These are phyloP conservation scores for Galeopsomyia nigrocyanea DNA, from an alignment of 2,888 invertebrate genomes.

Conservation along the genomic window DNA sequence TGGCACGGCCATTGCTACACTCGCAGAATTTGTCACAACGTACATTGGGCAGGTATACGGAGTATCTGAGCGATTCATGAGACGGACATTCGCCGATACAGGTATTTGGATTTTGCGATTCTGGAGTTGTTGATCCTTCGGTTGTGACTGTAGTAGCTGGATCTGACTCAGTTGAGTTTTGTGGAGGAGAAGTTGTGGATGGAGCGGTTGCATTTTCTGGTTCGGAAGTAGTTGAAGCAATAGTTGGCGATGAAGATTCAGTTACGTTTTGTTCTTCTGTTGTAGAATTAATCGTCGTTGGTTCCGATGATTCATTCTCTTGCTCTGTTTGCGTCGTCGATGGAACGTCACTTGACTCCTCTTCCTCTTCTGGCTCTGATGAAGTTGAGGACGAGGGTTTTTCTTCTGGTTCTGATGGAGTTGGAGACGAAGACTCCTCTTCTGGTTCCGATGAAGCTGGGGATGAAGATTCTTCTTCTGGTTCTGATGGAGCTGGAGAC, in stretches of 20 bases:
- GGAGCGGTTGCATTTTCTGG: neutral
- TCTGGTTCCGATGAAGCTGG: no score
- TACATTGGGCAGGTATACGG: conserved; percentile 1
- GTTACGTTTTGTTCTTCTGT: neutral
- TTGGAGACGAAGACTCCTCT: neutral
- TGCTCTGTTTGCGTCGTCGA: neutral
- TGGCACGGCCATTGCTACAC: conserved; percentile 51
- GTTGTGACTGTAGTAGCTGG: neutral
- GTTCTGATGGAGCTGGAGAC: no score
- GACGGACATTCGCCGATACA: conserved; percentile 15
- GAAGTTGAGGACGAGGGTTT: neutral
- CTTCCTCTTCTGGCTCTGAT: neutral
- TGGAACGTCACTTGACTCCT: neutral
- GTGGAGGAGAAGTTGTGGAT: neutral
- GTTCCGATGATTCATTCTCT: neutral
- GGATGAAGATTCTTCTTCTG: no score
- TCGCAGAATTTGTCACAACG: conserved; percentile 27
- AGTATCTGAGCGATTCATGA: neutral
- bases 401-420: neutral
- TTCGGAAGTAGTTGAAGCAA: neutral
- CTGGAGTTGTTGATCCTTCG: neutral
- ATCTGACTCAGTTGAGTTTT: neutral
- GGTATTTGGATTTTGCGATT: neutral
- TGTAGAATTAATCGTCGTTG: neutral
- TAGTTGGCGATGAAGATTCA: neutral